Base-by-base conservation (phyloP, 1,140 invertebrate genomes). In the Tetragonula clypearis region DNA sequence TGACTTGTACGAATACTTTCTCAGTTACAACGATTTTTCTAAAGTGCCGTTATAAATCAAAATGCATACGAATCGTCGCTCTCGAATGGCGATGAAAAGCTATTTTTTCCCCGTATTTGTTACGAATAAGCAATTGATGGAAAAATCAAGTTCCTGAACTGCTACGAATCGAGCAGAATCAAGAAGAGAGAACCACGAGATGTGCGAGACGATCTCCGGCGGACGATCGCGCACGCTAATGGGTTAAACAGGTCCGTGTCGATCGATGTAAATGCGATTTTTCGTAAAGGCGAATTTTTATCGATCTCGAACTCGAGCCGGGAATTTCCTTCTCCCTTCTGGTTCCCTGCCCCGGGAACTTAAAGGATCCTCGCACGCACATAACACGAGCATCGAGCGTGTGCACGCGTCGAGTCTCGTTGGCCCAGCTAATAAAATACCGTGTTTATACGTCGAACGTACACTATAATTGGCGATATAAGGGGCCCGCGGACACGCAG, bases 391-490 rank as follows among this genome's bases (percentile, higher is more conserved):
- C 69, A 41, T 6, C 41, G 41, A 49, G 66, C 72, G 55, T 26
- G 69, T 75, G 78, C 76, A 23, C 19, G 26, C 49, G 77, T 79
- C 86, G 77, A 79, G 71, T 53, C 83, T 78, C 76, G 78, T 68
- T 56, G 68, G 87, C 65, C 65, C 72, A 68, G 76, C 86, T 87
- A 86, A 91, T 92, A 93, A 93, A 93, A 80, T 85, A 68, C 19
- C 72, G 82, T 93, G 90, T 93, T 92, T 93, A 93, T 89, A 90
- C 86, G 89, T 91, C 87, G 81, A 60, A 82, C 74, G 88, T 90
- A 86, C 88, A 91, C 91, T 92, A 90, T 92, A 93, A 92, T 92
- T 92, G 92, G 85, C 91, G 84, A 90, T 87, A 88, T 91, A 90
- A 65, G 87, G 76, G 75, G 17, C 69, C 74, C 74, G 71, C 78